Percentiles rank a stretch among this genome's conserved stretches.
Evolutionary conservation across 2,113 vertebrate genomes (phyloP).

Genomic region (Siniperca knerii): DNA sequence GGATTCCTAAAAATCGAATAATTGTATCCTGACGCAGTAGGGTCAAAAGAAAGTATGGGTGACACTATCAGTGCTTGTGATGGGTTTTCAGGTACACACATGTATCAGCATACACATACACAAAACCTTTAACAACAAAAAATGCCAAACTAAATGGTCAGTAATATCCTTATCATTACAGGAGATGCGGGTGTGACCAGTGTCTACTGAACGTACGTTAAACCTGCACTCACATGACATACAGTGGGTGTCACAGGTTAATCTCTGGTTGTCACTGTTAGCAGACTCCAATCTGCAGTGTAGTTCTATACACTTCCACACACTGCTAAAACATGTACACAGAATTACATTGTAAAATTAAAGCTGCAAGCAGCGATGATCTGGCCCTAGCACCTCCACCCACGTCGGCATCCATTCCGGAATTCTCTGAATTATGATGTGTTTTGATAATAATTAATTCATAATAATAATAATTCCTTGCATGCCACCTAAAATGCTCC

Average conservation of each 20-base stretch:
- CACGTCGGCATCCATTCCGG: no score
- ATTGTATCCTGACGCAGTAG: background rate
- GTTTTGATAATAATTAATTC: no score
- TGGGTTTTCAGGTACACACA: background rate
- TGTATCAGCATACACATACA: background rate
- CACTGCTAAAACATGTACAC: no score
- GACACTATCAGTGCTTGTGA: background rate
- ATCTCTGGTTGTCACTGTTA: background rate
- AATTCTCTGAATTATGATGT: no score
- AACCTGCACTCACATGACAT: background rate
- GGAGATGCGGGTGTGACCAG: background rate
- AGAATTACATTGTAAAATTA: no score
- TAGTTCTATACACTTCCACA: no score
- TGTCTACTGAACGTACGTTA: background rate
- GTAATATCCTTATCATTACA: background rate
- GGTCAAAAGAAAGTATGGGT: background rate
- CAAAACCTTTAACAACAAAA: background rate
- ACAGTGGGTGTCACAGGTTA: background rate
- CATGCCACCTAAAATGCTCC: no score
- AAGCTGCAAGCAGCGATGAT: no score
- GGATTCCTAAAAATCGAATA: background rate
- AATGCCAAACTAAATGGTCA: background rate
- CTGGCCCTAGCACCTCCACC: no score
- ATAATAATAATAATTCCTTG: no score
- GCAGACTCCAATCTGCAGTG: no score